A percentile compares a stretch with the other conserved stretches of the same genome.
Evolutionary conservation across 2,797 vertebrate species (phyloP).

Genomic region (Cephalopachus bancanus): DNA sequence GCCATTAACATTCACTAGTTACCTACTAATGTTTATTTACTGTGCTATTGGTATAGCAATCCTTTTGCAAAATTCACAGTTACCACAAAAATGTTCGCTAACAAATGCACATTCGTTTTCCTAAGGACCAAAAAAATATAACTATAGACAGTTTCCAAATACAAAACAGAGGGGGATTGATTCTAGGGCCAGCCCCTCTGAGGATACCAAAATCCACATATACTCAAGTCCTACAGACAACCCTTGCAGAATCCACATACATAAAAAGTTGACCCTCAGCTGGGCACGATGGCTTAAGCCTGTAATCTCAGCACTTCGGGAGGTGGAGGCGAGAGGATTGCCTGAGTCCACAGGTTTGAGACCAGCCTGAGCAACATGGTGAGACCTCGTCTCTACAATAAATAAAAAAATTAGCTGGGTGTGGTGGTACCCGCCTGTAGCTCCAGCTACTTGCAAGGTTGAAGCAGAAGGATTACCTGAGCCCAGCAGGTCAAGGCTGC

Average conservation of each 20-base stretch:
- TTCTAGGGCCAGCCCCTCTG: background rate
- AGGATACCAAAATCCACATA: background rate
- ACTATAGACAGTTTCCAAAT: background rate
- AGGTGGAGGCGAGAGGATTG: no score
- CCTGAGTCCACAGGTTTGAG: no score
- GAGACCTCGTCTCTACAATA: no score
- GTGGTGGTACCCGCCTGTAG: no score
- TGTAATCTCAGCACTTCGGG: no score
- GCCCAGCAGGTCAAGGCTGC: no score
- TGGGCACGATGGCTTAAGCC: no score
- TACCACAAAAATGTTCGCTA: background rate
- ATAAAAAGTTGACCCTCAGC: background rate
- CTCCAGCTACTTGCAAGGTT: no score
- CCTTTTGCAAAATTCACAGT: slow-evolving; percentile 5
- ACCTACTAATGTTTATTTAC: background rate
- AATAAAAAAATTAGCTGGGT: no score
- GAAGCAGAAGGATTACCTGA: no score
- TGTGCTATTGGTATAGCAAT: background rate
- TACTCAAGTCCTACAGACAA: background rate
- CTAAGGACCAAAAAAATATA: slow-evolving; percentile 37
- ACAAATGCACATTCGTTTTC: background rate
- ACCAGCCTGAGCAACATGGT: no score
- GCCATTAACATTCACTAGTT: background rate
- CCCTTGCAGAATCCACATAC: background rate
- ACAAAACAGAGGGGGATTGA: background rate